Evolutionary conservation across 2,113 vertebrate genomes (phyloP), one percentile per base, ranked within the genome.

Genomic region (Rhinoderma darwinii): DNA sequence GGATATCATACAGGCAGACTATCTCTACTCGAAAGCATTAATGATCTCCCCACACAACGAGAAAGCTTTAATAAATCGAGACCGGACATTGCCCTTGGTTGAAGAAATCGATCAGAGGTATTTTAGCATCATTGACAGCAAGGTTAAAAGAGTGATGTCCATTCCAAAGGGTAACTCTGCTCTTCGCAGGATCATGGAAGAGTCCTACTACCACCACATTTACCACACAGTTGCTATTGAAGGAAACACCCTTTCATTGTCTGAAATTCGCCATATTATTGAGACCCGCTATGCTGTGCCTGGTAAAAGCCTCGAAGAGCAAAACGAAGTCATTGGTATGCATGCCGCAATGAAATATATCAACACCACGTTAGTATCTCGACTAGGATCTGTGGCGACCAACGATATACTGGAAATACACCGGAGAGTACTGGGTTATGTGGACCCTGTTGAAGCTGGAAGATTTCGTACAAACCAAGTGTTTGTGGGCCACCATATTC

Each of bases 181-280:
- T 0, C 94, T 99, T 68, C 95, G 96, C 7, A 86, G 98, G 0
- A 96, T 99, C 88, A 96, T 98, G 97, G 97, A 99, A 89, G 98
- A 99, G 88, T 97, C 97, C 0, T 99, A 99, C 89, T 99, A 99
- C 88, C 98, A 99, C 89, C 98, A 99, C 92, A 98, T 99, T 90
- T 99, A 99, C 92, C 98, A 99, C 94, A 99, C 98, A 0, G 98
- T 99, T 3, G 98, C 98, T 2, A 99, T 99, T 0, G 98, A 99
- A 89, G 98, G 98, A n/a, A 99, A 96, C 94, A 99, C 98, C 0
- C 93, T 99, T 84, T 97, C 97, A 0, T 92, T 99, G 1, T 96
- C 98, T 0, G 98, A 99, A 89, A 99, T 99, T 81, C 92, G 98
- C 12, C 97, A 99, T 93, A 98, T 99, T 91, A 95, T 99, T 0